Base-by-base conservation (phyloP, 2,113 vertebrate species). In the Oncorhynchus clarkii region DNA sequence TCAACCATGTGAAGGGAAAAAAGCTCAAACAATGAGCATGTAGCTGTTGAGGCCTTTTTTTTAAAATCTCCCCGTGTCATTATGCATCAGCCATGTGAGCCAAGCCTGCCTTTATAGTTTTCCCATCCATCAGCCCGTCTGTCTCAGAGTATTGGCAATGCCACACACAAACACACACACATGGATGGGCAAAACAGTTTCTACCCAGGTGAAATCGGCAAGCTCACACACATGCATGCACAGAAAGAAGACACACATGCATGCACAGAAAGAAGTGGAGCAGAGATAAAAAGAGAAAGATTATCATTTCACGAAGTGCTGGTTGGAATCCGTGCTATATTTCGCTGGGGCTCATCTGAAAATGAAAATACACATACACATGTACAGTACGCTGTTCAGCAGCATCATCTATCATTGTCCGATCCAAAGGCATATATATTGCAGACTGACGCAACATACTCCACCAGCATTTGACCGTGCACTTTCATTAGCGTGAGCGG, bases 21-120 rank as follows among this genome's bases (percentile, higher is more conserved):
- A 49, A 77, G 81, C 3, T 71, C 11, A 66, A 76, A 64, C 59
- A 57, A 64, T 78, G 59, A 87, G 83, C 87, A 83, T 79, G 51
- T 78, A 77, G 72, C 66, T 24, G 67, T 64, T 54, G 45, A 26
- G 27, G 31, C 76, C 71, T 66, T 70, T 76, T 70, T 54, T 51
- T 5, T 16, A 4, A 79, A 72, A 83, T 82, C 73, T 79, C 57
- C 20, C 27, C 8, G 31, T 59, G 70, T 67, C 11, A 51, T 48
- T 67, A 54, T 24, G 68, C 71, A 72, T 79, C 72, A 71, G 60
- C 72, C 51, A 39, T 71, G 26, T 71, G 26, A 76, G 12, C 75
- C 69, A 67, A 27, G 68, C 27, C 24, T 27, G 16, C 2, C 16
- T 45, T 45, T 12, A 11, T 9, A 9, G 39, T 45, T 45, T 76